Percentiles rank a stretch among this genome's conserved stretches.
Conservation (phyloP, 1,140 invertebrate species). For the Popillia japonica region DNA sequence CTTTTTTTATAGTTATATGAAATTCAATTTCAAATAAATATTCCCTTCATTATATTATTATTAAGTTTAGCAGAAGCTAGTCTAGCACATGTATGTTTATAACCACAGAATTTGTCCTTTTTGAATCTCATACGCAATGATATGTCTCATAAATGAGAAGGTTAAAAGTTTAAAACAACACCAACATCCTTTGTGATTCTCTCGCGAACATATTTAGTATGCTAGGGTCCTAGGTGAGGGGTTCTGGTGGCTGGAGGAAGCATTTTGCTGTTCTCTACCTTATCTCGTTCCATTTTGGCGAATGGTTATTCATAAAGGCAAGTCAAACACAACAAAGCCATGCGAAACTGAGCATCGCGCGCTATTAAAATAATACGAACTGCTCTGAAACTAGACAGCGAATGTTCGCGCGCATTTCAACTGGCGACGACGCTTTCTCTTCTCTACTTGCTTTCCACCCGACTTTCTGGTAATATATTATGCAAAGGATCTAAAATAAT, state of each 20-base stretch:
- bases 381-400: neutral
- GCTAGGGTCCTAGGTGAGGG: neutral
- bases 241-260: neutral
- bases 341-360: slow-evolving; percentile 11
- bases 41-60: too few relatives aligned
- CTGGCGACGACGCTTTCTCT: neutral
- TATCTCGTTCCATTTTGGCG: neutral
- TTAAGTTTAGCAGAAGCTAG: too few relatives aligned
- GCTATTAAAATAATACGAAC: neutral
- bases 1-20: too few relatives aligned
- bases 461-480: slow-evolving; percentile 4
- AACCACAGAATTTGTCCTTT: too few relatives aligned
- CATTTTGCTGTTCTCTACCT: neutral
- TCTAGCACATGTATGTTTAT: too few relatives aligned
- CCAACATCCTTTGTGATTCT: neutral
- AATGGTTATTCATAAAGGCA: slow-evolving; percentile 5
- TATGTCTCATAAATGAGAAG: neutral
- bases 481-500: slow-evolving; percentile 19
- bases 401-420: neutral
- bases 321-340: slow-evolving; percentile 10
- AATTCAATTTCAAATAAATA: too few relatives aligned
- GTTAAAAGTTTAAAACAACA: neutral
- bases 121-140: neutral
- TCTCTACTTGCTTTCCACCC: neutral
- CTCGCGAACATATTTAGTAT: slow-evolving; percentile 4